Evolutionary conservation across 2,113 vertebrate species (phyloP).

Genomic region (Xiphorhynchus elegans): DNA sequence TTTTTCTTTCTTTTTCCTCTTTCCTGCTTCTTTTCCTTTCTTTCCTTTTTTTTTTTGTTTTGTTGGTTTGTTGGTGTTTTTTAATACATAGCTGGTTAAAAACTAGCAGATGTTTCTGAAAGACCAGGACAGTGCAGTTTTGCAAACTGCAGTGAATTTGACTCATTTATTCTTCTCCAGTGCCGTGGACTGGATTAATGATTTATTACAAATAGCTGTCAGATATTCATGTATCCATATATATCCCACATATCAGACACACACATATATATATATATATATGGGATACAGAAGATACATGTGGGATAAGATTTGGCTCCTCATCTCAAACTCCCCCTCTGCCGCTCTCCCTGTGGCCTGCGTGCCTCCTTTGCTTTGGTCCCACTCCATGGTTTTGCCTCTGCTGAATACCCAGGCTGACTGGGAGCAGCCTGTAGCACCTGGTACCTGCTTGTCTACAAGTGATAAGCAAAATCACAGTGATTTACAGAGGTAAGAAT

Average conservation of each 20-base stretch:
- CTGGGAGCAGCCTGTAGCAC: neutral
- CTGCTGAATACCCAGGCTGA: neutral
- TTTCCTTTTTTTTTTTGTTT: rapidly evolving
- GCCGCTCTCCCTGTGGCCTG: neutral
- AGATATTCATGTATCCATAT: no score
- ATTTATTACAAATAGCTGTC: neutral
- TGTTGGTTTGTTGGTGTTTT: neutral
- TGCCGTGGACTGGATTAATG: neutral
- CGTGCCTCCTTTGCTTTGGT: neutral
- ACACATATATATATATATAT: no score
- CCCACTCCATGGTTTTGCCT: neutral
- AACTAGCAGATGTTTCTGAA: neutral
- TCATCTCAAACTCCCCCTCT: neutral
- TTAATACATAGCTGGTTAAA: neutral
- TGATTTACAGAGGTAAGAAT: neutral
- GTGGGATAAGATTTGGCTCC: neutral
- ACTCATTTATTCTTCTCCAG: neutral
- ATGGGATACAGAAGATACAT: no score
- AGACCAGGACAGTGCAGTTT: neutral
- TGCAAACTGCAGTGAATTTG: neutral
- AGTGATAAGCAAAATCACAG: neutral
- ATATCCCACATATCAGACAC: no score
- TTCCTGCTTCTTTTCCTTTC: rapidly evolving
- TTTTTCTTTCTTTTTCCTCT: neutral
- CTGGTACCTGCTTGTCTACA: rapidly evolving